A percentile compares a stretch with the other conserved stretches of the same genome.
Conservation (phyloP, 2,888 invertebrate species). For the Drosophila buzzatii region DNA sequence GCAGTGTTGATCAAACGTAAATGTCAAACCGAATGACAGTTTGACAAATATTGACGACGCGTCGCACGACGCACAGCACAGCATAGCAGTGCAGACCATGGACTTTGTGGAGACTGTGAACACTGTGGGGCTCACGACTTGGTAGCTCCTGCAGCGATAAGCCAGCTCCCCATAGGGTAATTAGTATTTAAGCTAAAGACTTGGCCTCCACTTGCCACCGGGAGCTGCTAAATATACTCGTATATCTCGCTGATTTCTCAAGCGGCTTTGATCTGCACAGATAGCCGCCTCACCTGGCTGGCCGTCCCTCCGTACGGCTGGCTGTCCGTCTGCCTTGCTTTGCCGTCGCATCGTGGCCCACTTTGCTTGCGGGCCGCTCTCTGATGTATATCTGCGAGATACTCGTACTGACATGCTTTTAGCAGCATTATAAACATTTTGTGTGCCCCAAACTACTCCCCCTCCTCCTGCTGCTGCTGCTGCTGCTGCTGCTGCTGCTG, state of each 20-base stretch:
- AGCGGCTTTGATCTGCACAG: constrained; percentile 65
- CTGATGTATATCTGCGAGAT: constrained; percentile 73
- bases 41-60: constrained; percentile 84
- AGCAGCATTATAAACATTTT: constrained; percentile 78
- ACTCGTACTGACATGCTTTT: constrained; percentile 72
- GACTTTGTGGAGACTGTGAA: constrained; percentile 1
- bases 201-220: constrained; percentile 70
- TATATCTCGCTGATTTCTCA: constrained; percentile 55
- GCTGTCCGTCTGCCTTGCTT: constrained; percentile 6
- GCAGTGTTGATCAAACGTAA: constrained; percentile 82
- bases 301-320: background rate
- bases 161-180: constrained; percentile 81
- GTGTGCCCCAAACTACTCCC: constrained; percentile 35
- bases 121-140: constrained; percentile 45
- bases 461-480: background rate
- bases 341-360: constrained; percentile 64
- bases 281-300: constrained; percentile 54
- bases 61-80: constrained; percentile 57
- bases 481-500: background rate
- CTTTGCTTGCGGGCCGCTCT: constrained; percentile 56
- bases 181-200: constrained; percentile 74
- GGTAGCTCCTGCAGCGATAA: constrained; percentile 51
- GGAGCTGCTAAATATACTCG: constrained; percentile 58
- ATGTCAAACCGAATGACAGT: constrained; percentile 83
- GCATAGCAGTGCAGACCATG: background rate